phyloP scores from a whole-genome alignment of 2,888 invertebrate species.

The Lasioglossum lativentre region DNA sequence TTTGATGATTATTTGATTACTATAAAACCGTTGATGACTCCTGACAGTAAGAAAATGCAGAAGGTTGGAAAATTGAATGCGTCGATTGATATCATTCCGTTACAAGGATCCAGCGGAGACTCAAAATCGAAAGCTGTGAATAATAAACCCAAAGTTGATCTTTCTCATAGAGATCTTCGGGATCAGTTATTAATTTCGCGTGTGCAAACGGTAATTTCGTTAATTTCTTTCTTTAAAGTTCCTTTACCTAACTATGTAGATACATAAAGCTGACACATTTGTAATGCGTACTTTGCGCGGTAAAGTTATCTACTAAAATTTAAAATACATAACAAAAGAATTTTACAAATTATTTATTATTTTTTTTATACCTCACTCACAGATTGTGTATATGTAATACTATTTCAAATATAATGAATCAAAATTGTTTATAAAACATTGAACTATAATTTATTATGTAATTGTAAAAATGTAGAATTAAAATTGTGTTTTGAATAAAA shows the following conservation, averaged over 20 bases:
- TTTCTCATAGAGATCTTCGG: slow-evolving; percentile 66
- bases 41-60: slow-evolving; percentile 73
- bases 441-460: neutral
- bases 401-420: neutral
- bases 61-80: slow-evolving; percentile 80
- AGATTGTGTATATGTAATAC: neutral
- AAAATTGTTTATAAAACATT: neutral
- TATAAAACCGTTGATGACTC: slow-evolving; percentile 21
- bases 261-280: neutral
- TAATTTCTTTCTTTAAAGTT: slow-evolving; percentile 10
- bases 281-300: slow-evolving; percentile 15
- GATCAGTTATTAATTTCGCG: slow-evolving; percentile 85
- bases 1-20: slow-evolving; percentile 13
- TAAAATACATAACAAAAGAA: neutral
- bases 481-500: neutral
- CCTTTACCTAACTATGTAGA: neutral
- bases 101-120: slow-evolving; percentile 81
- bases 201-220: slow-evolving; percentile 85
- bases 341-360: neutral
- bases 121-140: slow-evolving; percentile 70
- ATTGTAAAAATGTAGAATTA: neutral
- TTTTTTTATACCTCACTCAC: neutral
- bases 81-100: slow-evolving; percentile 83
- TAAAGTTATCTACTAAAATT: slow-evolving; percentile 21
- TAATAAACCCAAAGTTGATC: slow-evolving; percentile 63